Evolutionary conservation across 1,140 invertebrate species (phyloP), one percentile per base, ranked within the genome.

Genomic region (Cotesia typhae): DNA sequence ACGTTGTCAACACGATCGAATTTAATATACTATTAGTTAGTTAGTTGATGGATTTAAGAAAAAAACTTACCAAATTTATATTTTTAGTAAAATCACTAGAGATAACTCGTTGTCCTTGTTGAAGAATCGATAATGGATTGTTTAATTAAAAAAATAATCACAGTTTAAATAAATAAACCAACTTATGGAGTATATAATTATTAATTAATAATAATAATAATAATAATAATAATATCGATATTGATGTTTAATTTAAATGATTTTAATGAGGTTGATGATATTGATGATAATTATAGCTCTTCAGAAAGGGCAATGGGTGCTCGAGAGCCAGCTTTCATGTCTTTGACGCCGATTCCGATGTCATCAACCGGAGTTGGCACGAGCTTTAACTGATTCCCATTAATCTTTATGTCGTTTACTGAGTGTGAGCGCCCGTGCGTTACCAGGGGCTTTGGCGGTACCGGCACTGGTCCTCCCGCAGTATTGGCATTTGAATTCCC

Each of bases 401-500:
- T 93, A 67, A 93, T 81, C 82, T 92, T 92, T 72, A 93, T 91
- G 78, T 94, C 92, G 63, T 92, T 92, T 60, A 92, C 91, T 64
- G 92, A 93, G 83, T 92, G 92, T 41, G 92, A 93, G 76, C 92
- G 87, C 1, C 90, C 91, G 77, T 93, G 92, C 77, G 90, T 87
- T 77, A 88, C 79, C 77, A 89, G 86, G 72, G 90, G 82, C 79
- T 89, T 90, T 52, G 88, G 47, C 41, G 41, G 41, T 10, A 47
- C 41, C 10, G 10, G 6, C 5, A 10, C 41, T 47, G 41, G 41
- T 47, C 41, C 41, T 47, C 4, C 41, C 41, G 4, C 2, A 9
- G 7, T 9, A 74, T 73, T 76, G 65, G 78, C 67, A 79, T 75
- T 78, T 80, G 82, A 67, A 76, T 76, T 77, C 87, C 71, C 83